Conservation (phyloP, 2,797 vertebrate species). For the Pygocentrus nattereri region DNA sequence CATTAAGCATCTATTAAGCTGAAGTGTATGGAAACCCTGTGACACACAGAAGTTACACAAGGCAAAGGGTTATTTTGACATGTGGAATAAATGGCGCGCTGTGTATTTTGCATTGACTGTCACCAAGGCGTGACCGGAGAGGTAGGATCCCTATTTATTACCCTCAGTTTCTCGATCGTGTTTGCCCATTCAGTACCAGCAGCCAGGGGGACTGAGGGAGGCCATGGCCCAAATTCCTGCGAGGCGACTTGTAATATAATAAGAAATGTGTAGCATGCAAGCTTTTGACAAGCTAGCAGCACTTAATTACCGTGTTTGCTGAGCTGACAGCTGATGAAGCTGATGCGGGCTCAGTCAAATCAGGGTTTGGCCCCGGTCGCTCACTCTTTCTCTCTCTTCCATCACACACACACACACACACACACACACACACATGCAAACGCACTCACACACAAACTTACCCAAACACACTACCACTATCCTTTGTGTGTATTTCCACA, state of each 20-base stretch:
- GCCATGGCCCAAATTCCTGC: slow-evolving; percentile 69
- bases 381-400: neutral
- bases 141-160: slow-evolving; percentile 71
- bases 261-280: slow-evolving; percentile 80
- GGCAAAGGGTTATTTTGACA: slow-evolving; percentile 76
- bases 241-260: slow-evolving; percentile 81
- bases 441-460: slow-evolving; percentile 40
- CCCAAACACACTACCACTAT: slow-evolving; percentile 54
- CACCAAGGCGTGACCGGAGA: slow-evolving; percentile 74
- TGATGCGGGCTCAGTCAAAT: slow-evolving; percentile 64
- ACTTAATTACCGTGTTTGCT: slow-evolving; percentile 80
- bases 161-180: slow-evolving; percentile 53
- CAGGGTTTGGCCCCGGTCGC: slow-evolving; percentile 56
- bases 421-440: slow-evolving; percentile 31
- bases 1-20: slow-evolving; percentile 75
- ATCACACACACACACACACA: slow-evolving; percentile 27
- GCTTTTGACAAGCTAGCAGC: slow-evolving; percentile 76
- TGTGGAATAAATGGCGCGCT: slow-evolving; percentile 75
- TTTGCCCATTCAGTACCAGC: slow-evolving; percentile 52
- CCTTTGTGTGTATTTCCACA: slow-evolving; percentile 45
- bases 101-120: slow-evolving; percentile 73
- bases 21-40: slow-evolving; percentile 54
- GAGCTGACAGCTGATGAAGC: slow-evolving; percentile 70
- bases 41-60: slow-evolving; percentile 43
- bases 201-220: slow-evolving; percentile 33